phyloP scores from a whole-genome alignment of 2,113 vertebrate genomes.

The Vidua macroura region DNA sequence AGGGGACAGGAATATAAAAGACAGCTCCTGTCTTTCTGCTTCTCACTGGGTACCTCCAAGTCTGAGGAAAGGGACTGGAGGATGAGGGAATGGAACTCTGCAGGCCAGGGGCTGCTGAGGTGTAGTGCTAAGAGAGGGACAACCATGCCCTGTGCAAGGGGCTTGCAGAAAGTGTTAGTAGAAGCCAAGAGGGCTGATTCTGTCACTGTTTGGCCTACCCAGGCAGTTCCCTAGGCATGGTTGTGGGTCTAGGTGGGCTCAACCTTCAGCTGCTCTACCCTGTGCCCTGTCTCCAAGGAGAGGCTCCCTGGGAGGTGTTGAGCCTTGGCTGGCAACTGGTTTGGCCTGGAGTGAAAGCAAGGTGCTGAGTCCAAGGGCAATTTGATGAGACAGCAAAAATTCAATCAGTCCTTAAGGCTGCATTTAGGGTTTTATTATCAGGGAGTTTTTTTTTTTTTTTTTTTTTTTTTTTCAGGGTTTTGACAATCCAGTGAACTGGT shows the following conservation, averaged over 20 bases:
- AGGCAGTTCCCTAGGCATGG: not conserved
- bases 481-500: not conserved
- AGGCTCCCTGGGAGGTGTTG: not conserved
- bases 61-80: not conserved
- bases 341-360: not conserved
- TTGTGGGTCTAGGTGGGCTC: not conserved
- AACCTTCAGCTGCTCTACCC: not conserved
- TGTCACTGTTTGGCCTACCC: not conserved
- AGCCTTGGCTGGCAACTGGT: not conserved
- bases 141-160: rapidly evolving
- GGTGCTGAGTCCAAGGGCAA: not conserved
- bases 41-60: not conserved
- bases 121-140: not conserved
- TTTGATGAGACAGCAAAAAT: not conserved
- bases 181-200: not conserved
- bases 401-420: not conserved
- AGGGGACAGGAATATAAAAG: not conserved
- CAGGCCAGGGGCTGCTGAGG: not conserved
- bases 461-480: not conserved
- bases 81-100: not conserved
- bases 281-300: rapidly evolving
- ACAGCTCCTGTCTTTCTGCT: not conserved
- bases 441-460: not conserved
- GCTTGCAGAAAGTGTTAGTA: not conserved
- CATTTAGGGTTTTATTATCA: not conserved